Evolutionary conservation across 2,113 vertebrate genomes (phyloP), one percentile per base, ranked within the genome.

Genomic region (Otis tarda): DNA sequence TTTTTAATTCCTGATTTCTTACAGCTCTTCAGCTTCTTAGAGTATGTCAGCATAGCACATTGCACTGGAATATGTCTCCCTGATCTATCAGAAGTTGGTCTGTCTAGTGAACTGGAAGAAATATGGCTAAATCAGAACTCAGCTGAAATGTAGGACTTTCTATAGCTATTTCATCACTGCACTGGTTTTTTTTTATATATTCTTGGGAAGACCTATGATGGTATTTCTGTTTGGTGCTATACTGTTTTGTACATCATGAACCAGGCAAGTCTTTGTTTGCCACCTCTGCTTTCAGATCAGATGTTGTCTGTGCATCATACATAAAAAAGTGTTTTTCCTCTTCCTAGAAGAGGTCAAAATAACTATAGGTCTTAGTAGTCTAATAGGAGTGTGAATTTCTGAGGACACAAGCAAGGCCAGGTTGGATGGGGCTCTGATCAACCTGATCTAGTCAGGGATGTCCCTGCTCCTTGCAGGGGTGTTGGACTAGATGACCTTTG

Each of bases 1-100:
- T 28, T 90, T 75, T 85, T 61, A 71, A 85, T 87, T 61, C 57
- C 56, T 76, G n/a, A 16, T 76, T 96, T 89, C 65, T 73, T 73
- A 41, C 23, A 82, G 27, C 21, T 60, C 35, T 95, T 82, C 37
- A 85, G 41, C 24, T 87, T 83, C 84, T 83, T 35, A 37, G 52
- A 52, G 3, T 70, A 70, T 43, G n/a, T 45, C 1, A 3, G 14
- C n/a, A n/a, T 67, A 0, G 0, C 49, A 73, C 45, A 9, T n/a
- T n/a, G 21, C 24, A 69, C 50, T 20, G 33, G 27, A 85, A 21
- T 43, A 17, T 4, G 16, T 31, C 31, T 84, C 35, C 25, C 47
- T 50, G 50, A 70, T 53, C 50, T 57, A 57, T 57, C 60, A 84
- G 37, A 60, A 91, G 4, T 30, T 75, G 27, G 19, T 83, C 45